Base-by-base conservation (phyloP, 2,113 vertebrate genomes). In the Recurvirostra avosetta region DNA sequence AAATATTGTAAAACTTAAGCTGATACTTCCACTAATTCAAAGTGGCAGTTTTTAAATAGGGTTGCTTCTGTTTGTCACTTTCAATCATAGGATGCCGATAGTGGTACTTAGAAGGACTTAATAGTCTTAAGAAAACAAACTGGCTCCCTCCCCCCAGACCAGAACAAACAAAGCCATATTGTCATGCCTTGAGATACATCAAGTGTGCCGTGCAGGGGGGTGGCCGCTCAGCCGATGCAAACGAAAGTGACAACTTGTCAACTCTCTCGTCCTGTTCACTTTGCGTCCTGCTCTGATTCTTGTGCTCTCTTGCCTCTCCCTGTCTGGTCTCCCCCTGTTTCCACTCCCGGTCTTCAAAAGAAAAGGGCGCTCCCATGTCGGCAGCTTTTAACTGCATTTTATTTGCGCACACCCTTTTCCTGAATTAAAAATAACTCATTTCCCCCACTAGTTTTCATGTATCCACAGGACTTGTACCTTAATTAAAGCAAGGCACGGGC, bases 31-130 rank as follows among this genome's bases (percentile, higher is more conserved):
- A 36, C 96, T 98, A 98, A 98, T 97, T 95, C 45, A 52, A 97
- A 98, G 98, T 97, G 98, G 98, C 98, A 98, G 97, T 72, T 97
- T 97, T 98, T 97, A 98, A 98, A 97, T 95, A 97, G 96, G 94
- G 93, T 75, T 97, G 97, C 90, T 97, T 97, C 96, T 92, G 56
- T 96, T 97, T 98, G 98, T 98, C 98, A 98, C 97, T 98, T 98
- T 95, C 97, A 98, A 98, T 98, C 98, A 98, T 19, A 95, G 93
- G 90, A 97, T 96, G 97, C 92, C 18, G 74, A 95, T 88, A 97
- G 95, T 97, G 96, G 96, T 95, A 97, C 96, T 98, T 98, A 97
- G 97, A 96, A 98, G 89, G 97, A 97, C 96, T 97, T 97, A 97
- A 97, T 95, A 95, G 61, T 98, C 96, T 97, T 98, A 98, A 98